Evolutionary conservation across 2,113 vertebrate species (phyloP).

Genomic region (Pedionomus torquatus): DNA sequence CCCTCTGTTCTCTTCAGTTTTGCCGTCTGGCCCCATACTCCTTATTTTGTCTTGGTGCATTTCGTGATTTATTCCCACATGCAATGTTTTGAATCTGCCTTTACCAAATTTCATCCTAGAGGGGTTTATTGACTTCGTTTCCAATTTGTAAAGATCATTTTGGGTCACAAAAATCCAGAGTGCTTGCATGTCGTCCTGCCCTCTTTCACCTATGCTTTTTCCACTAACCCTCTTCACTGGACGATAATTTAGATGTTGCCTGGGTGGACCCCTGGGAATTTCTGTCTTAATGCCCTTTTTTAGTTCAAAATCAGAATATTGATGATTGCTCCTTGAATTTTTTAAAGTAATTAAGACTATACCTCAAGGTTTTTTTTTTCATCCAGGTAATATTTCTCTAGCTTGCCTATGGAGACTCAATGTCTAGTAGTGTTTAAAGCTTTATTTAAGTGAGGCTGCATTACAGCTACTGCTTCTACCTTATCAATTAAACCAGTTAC

Average conservation of each 20-base stretch:
- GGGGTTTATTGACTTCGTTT: neutral
- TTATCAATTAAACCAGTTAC: neutral
- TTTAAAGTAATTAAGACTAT: conserved; percentile 34
- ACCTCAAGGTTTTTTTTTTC: neutral
- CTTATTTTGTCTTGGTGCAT: neutral
- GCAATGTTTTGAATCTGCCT: neutral
- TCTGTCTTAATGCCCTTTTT: neutral
- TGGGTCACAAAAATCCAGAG: neutral
- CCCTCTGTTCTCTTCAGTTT: neutral
- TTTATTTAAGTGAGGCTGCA: neutral
- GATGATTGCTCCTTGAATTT: neutral
- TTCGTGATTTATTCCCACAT: neutral
- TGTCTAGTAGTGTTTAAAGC: neutral
- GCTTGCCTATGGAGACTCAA: neutral
- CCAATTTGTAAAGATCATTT: neutral
- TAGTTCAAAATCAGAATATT: neutral
- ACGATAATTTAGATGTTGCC: neutral
- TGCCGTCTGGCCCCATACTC: neutral
- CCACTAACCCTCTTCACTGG: neutral
- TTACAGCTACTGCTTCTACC: neutral
- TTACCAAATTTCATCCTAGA: neutral
- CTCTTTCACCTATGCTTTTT: neutral
- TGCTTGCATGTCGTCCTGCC: neutral
- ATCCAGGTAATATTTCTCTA: neutral
- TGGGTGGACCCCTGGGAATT: neutral